A percentile compares a stretch with the other conserved stretches of the same genome.
Conservation (phyloP, 1,140 invertebrate species). For the Doryteuthis pealeii region DNA sequence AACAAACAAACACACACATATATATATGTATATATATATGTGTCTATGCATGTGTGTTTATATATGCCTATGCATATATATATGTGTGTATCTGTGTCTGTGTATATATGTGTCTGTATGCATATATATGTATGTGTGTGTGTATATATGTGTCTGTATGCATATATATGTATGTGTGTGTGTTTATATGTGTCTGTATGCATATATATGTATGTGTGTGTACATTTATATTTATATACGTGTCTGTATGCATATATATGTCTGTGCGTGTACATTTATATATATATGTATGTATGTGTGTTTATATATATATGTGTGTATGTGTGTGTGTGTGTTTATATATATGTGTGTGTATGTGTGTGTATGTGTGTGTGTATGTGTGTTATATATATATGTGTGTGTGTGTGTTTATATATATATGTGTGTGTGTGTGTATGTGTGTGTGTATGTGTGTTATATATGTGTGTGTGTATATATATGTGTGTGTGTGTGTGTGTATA, state of each 20-base stretch:
- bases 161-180: too few species aligned
- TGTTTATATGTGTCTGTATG: too few species aligned
- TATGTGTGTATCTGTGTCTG: too few species aligned
- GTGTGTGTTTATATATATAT: background rate
- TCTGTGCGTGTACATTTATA: too few species aligned
- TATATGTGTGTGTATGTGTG: background rate
- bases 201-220: too few species aligned
- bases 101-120: too few species aligned
- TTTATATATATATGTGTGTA: background rate
- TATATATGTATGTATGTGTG: background rate
- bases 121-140: background rate
- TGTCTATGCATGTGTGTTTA: background rate
- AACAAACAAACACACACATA: background rate
- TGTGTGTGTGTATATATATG: background rate
- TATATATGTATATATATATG: background rate
- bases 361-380: background rate
- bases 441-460: background rate
- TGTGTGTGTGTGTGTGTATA: background rate
- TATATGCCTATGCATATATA: background rate
- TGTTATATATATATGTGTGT: too few species aligned
- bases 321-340: too few species aligned
- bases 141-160: background rate
- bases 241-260: too few species aligned
- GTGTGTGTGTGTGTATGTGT: background rate
- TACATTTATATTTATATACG: too few species aligned